Evolutionary conservation across 2,113 vertebrate genomes (phyloP).

Genomic region (Lasiurus borealis): DNA sequence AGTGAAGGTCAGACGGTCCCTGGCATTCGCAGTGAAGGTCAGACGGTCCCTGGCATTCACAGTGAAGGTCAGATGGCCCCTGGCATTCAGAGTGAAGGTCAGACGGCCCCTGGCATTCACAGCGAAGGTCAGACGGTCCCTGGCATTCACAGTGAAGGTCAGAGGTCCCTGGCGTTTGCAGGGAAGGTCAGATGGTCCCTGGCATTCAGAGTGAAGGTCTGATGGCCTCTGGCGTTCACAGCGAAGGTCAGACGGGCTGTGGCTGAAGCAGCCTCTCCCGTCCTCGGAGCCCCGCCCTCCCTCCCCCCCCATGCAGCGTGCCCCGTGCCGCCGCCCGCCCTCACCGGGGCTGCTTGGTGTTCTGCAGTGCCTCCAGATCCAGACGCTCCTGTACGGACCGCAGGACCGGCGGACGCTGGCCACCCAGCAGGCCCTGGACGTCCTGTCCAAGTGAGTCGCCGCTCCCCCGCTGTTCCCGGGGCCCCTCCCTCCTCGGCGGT

Average conservation of each 20-base stretch:
- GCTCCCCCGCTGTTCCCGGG: slow-evolving; percentile 16
- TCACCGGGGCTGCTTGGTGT: not conserved
- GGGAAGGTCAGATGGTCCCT: not conserved
- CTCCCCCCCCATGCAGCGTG: not conserved
- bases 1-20: not conserved
- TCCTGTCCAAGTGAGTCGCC: slow-evolving; percentile 85
- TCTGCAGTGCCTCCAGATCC: slow-evolving; percentile 86
- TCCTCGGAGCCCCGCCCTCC: not conserved
- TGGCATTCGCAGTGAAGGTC: not conserved
- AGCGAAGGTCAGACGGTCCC: not conserved
- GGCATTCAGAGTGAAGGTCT: not conserved
- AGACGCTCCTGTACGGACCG: slow-evolving; percentile 84
- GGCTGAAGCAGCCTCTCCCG: not conserved
- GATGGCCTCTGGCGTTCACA: not conserved
- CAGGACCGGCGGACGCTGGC: slow-evolving; percentile 86
- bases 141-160: not conserved
- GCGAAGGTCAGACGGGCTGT: not conserved
- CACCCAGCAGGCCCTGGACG: slow-evolving; percentile 85
- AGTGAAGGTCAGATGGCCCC: not conserved
- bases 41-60: not conserved
- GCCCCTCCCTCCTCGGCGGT: not conserved
- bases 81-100: not conserved
- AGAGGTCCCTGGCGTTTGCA: not conserved
- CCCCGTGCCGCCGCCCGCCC: not conserved
- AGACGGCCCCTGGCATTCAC: not conserved